Conservation (phyloP, 1,140 invertebrate genomes). For the Panulirus ornatus region DNA sequence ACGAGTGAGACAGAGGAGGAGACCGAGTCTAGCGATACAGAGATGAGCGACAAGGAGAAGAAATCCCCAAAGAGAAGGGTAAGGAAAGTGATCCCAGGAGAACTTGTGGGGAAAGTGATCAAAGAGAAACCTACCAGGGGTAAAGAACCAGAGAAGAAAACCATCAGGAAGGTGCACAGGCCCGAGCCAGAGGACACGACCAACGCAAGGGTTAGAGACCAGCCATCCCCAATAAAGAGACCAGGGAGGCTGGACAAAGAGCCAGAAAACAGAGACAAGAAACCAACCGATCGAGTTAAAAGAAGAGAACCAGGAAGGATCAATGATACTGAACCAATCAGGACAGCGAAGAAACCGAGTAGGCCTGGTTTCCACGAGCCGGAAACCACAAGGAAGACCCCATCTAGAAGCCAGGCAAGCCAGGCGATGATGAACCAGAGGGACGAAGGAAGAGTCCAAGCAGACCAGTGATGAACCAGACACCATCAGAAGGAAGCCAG, state of each 20-base stretch:
- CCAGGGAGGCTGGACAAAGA: slow-evolving; percentile 1
- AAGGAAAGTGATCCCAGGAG: neutral
- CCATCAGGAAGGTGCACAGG: neutral
- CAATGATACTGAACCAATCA: too few relatives aligned
- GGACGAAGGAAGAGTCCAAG: neutral
- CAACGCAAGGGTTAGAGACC: neutral
- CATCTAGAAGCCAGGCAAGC: slow-evolving; percentile 10
- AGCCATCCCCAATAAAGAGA: neutral
- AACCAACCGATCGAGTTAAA: too few relatives aligned
- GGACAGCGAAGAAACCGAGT: neutral
- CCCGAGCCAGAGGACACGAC: neutral
- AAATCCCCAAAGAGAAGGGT: neutral
- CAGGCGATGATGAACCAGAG: neutral
- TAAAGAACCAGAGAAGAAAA: neutral
- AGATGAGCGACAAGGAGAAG: neutral
- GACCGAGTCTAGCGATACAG: neutral
- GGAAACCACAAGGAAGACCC: neutral
- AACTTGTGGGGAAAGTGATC: neutral
- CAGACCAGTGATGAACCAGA: neutral
- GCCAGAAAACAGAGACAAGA: neutral
- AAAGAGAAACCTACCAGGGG: neutral
- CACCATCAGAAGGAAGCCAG: too few relatives aligned
- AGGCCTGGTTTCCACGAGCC: neutral
- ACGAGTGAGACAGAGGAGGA: neutral
- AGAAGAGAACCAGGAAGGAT: neutral